Base-by-base conservation (phyloP, 1,140 invertebrate genomes). In the Frieseomelitta varia region DNA sequence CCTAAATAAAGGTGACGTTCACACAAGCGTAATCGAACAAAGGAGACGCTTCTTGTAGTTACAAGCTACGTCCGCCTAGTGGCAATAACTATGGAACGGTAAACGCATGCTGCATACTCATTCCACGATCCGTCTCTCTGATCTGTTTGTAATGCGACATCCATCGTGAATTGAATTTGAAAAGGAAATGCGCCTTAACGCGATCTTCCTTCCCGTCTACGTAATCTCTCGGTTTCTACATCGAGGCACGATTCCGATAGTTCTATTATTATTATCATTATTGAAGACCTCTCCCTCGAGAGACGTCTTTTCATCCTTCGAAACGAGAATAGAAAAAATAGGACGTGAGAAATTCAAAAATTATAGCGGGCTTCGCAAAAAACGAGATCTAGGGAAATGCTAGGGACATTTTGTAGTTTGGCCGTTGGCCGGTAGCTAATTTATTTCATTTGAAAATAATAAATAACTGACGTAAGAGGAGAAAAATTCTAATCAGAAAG, bases 1-100 rank as follows among this genome's bases (percentile, higher is more conserved):
- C 89, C 86, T 90, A 89, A 90, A 55, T 79, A 75, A 90, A 88
- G 86, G 84, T 61, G 56, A 65, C 81, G 61, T 85, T 88, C 90
- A 90, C 84, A 90, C 34, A 53, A 53, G 34, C 39, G 51, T 53
- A 27, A 69, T 19, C 56, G 53, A 79, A 90, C 88, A 90, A 89
- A 90, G 88, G 8, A 63, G 55, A 63, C 15, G 30, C n/a, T 30
- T 53, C 30, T 39, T 61, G 53, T 56, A 24, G 39, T 53, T 61
- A 47, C 87, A 17, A 55, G 55, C 61, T 30, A 55, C 69, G 58
- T 61, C 68, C 1, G 30, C 39, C 55, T 65, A 27, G 76, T 34
- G 56, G 65, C 77, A 34, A 82, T 75, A 76, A 77, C 68, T 58
- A 63, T 80, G 65, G 79, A 87, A 71, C 84, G 63, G 58, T 69